Percentiles rank a stretch among this genome's conserved stretches.
Conservation (phyloP, 2,113 vertebrate species). For the Oryzias woworae region DNA sequence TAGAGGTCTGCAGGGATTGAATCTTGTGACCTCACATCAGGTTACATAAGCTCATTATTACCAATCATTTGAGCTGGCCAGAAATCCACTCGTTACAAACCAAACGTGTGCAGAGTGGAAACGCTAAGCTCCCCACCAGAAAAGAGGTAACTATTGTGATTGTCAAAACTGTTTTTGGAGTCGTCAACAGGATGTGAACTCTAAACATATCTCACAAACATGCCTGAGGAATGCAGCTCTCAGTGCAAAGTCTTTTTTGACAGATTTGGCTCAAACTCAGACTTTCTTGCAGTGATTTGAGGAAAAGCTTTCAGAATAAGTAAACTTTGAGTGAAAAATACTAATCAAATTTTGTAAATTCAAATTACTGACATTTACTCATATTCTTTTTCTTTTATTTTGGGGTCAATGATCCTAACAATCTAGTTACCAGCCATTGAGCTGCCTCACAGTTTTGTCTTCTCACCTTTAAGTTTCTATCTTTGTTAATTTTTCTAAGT, state of each 20-base stretch:
- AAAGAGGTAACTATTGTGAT: constrained; percentile 39
- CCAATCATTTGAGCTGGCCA: constrained; percentile 39
- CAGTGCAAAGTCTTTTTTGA: no score
- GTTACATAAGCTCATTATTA: constrained; percentile 66
- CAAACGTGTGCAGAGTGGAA: constrained; percentile 30
- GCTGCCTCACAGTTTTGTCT: not conserved
- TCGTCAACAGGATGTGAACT: no score
- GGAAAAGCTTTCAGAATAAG: no score
- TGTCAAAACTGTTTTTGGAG: constrained; percentile 7
- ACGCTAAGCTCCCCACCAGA: constrained; percentile 11
- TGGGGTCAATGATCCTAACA: no score
- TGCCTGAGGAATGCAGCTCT: no score
- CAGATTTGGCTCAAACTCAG: not conserved
- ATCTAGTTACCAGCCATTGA: no score
- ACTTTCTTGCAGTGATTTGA: not conserved
- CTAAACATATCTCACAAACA: no score
- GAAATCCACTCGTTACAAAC: constrained; percentile 38
- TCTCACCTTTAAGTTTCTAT: constrained; percentile 1
- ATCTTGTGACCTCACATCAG: constrained; percentile 23
- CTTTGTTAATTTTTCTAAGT: not conserved
- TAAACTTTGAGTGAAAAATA: no score
- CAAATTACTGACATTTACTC: no score
- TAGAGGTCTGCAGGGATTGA: constrained; percentile 24
- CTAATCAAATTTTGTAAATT: no score
- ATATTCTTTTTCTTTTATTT: no score